Evolutionary conservation across 2,797 vertebrate species (phyloP), one percentile per base, ranked within the genome.

Genomic region (Antrozous pallidus): DNA sequence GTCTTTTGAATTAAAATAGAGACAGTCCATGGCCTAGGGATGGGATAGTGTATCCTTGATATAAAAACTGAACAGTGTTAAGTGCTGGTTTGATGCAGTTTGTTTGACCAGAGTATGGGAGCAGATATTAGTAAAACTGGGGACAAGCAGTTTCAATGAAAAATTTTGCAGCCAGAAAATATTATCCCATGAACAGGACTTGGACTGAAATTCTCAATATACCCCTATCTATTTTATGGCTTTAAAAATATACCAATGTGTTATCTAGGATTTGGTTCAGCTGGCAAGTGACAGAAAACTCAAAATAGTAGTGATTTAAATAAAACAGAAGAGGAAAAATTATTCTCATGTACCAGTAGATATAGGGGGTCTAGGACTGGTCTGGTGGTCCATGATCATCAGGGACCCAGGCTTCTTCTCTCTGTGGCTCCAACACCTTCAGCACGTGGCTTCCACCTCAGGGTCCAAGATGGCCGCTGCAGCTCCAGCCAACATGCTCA

Each of bases 271-370:
- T 88, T 90, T 86, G 31, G 22, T 79, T 83, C 47, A 86, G 26
- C n/a, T 97, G 40, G 61, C 58, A 91, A 51, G 38, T 69, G 61
- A 82, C 28, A 83, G 79, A 79, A 93, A 92, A 79, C 16, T 74
- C 74, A 74, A 90, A 92, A 93, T 49, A 88, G 11, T 38, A 82
- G 33, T 38, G 74, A 90, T 24, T 90, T 93, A 31, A 85, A 70
- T 20, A 90, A 84, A 42, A 70, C 38, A 85, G 17, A 75, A 92
- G 61, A 88, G 16, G 28, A 91, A 70, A 90, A 81, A 31, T 63
- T 4, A 40, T 40, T 86, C 1, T 75, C 45, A 20, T 71, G 31
- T 22, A 54, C 22, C 51, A 54, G 51, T 63, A 24, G 42, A 61
- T 36, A 12, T 0, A 81, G 69, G 17, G 16, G 67, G 40, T 86